Percentiles rank a stretch among this genome's conserved stretches.
These are phyloP conservation scores for Semicossyphus pulcher DNA, from an alignment of 2,113 vertebrate genomes.

Conservation along the genomic window DNA sequence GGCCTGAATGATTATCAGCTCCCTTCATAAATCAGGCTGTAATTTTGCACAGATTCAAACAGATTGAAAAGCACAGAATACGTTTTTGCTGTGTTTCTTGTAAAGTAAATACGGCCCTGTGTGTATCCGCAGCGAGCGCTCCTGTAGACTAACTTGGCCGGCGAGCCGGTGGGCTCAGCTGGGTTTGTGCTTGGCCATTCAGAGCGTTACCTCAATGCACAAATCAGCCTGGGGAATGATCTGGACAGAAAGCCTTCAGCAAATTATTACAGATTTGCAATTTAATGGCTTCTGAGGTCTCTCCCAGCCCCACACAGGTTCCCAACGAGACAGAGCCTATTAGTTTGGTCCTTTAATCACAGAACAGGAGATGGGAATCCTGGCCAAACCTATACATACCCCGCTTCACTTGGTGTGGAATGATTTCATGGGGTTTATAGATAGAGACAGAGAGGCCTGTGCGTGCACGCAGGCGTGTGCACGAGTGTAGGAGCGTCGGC, in stretches of 20 bases:
- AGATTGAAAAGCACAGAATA: slow-evolving; percentile 24
- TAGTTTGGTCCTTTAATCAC: slow-evolving; percentile 84
- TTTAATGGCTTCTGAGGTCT: slow-evolving; percentile 85
- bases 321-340: slow-evolving; percentile 80
- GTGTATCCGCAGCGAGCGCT: slow-evolving; percentile 21
- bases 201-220: slow-evolving; percentile 60
- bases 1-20: slow-evolving; percentile 2
- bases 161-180: slow-evolving; percentile 69
- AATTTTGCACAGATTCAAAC: slow-evolving; percentile 23
- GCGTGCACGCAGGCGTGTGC: slow-evolving; percentile 2
- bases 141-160: slow-evolving; percentile 53
- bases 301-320: slow-evolving; percentile 73
- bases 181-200: slow-evolving; percentile 71
- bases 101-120: slow-evolving; percentile 49
- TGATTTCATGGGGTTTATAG: slow-evolving; percentile 68
- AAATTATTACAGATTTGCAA: slow-evolving; percentile 86
- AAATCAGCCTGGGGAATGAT: slow-evolving; percentile 76
- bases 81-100: slow-evolving; percentile 31
- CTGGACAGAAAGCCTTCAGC: slow-evolving; percentile 79
- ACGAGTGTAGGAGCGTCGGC: slow-evolving; percentile 27
- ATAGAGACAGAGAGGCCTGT: slow-evolving; percentile 54
- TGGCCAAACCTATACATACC: slow-evolving; percentile 64
- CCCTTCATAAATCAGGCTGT: slow-evolving; percentile 20
- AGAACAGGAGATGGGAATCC: slow-evolving; percentile 78
- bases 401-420: slow-evolving; percentile 48